Base-by-base conservation (phyloP, 1,140 invertebrate species). In the Holotrichia oblita region DNA sequence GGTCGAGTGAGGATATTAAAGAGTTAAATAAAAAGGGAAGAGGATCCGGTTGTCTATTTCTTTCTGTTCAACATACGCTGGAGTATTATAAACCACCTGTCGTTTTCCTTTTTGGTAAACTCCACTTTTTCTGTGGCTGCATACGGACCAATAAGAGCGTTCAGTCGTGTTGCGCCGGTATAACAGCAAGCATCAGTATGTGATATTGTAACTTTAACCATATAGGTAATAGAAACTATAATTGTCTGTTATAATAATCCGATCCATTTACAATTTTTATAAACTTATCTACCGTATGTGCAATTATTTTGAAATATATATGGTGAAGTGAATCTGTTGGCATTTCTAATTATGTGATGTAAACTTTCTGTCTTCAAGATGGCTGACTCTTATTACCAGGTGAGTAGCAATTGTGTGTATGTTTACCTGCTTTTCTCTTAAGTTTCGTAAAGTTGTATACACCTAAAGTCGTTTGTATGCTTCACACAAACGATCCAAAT, bases 341-440 rank as follows among this genome's bases (percentile, higher is more conserved):
- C 27, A 34, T 69, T 55, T 61, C 27, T 55, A 77, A 78, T 78
- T 77, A 61, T 79, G 80, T 81, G 77, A 81, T 81, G 80, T 80
- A 78, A 81, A 81, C 79, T 79, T 61, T 55, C 64, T 20, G 77
- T 59, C 78, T 81, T 78, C 89, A 90, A 90, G 85, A 90, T 90
- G 89, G 89, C 89, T 87, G 89, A 90, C 85, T 89, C 89, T 78
- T 89, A 89, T 88, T 90, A 90, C 88, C 89, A 90, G 89, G 89
- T 89, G 88, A 89, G 89, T 87, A 79, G 77, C n/a, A 76, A 76
- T 78, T 76, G 76, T 76, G 76, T 77, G 42, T 22, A 40, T 74
- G 73, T 74, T 74, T 74, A 74, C 34, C 73, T 74, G 34, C 40
- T 74, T 74, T 74, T 41, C 14, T 17, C 41, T 40, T 48, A 10